A percentile compares a stretch with the other conserved stretches of the same genome.
Conservation (phyloP, 2,797 vertebrate species). For the Trachurus trachurus region DNA sequence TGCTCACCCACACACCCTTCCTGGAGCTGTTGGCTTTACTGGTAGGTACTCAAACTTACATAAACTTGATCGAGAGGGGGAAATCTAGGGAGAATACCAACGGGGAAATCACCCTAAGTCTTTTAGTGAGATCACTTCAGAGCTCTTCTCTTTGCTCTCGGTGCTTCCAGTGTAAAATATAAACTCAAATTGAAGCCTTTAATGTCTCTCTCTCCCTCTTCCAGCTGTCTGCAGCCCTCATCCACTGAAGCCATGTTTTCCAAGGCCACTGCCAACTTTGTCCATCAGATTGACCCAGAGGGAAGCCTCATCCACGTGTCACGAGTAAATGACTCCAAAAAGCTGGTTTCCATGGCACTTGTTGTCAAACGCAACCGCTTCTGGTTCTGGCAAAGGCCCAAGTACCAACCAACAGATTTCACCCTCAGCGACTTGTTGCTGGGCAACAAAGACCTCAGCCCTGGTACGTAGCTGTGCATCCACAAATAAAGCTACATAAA, state of each 20-base stretch:
- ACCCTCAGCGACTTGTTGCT: slow-evolving; percentile 89
- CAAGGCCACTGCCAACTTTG: slow-evolving; percentile 91
- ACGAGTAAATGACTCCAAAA: slow-evolving; percentile 89
- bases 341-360: slow-evolving; percentile 88
- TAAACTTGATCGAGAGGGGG: neutral
- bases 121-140: neutral
- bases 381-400: slow-evolving; percentile 92
- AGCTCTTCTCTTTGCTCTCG: neutral
- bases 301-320: slow-evolving; percentile 90
- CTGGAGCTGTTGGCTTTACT: neutral
- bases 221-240: slow-evolving; percentile 19
- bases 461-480: slow-evolving; percentile 81
- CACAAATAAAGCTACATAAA: neutral
- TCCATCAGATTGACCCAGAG: slow-evolving; percentile 89
- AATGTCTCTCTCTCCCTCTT: slow-evolving; percentile 19
- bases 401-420: slow-evolving; percentile 91
- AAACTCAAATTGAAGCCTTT: slow-evolving; percentile 14
- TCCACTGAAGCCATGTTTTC: slow-evolving; percentile 88
- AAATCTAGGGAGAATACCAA: slow-evolving; percentile 12
- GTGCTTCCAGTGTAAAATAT: neutral
- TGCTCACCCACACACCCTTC: neutral
- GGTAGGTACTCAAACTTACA: neutral
- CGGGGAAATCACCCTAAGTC: slow-evolving; percentile 23
- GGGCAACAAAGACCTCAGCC: slow-evolving; percentile 79
- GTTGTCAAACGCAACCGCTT: slow-evolving; percentile 88